Conservation (phyloP, 2,113 vertebrate genomes). For the Salvelinus fontinalis region DNA sequence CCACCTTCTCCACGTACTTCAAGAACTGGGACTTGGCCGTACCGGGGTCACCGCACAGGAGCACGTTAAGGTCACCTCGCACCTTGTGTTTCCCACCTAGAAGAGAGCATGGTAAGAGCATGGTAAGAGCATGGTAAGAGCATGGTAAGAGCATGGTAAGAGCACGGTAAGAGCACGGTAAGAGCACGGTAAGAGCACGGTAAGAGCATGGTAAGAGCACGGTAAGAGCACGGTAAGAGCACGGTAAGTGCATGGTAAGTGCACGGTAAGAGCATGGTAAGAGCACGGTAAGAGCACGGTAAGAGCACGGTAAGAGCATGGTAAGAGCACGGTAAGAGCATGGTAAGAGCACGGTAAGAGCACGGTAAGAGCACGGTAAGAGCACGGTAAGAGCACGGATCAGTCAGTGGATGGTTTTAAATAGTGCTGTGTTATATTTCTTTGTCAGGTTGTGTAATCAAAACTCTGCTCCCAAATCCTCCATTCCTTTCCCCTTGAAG, state of each 20-base stretch:
- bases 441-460: too few species aligned
- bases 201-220: neutral
- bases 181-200: neutral
- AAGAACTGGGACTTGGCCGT: constrained; percentile 98
- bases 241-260: too few species aligned
- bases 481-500: too few species aligned
- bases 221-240: neutral
- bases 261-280: neutral
- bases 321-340: neutral
- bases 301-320: too few species aligned
- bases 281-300: too few species aligned
- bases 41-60: constrained; percentile 94
- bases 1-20: constrained; percentile 90
- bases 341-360: neutral
- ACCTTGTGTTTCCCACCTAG: constrained; percentile 97
- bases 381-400: neutral
- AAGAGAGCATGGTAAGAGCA: neutral
- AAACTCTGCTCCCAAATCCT: too few species aligned
- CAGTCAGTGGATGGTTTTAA: too few species aligned
- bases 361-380: too few species aligned
- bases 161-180: too few species aligned
- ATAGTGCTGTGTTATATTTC: too few species aligned
- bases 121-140: neutral
- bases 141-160: neutral
- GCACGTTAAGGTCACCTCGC: constrained; percentile 92